Conservation (phyloP, 2,888 invertebrate genomes). For the Conistra vaccinii region DNA sequence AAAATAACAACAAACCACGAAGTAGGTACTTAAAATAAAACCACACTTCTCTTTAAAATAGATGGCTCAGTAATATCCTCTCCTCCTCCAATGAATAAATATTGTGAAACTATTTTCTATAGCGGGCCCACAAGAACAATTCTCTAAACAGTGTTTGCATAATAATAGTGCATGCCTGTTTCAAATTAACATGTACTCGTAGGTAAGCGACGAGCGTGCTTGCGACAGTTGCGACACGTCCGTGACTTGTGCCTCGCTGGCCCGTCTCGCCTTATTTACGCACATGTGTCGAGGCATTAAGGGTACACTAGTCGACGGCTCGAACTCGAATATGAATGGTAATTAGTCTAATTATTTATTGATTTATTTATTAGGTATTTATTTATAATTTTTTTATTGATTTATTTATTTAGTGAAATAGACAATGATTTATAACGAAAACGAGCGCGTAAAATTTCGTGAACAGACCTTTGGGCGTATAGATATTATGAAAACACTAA, state of each 20-base stretch:
- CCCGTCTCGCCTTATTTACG: slow-evolving; percentile 18
- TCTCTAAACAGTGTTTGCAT: slow-evolving; percentile 63
- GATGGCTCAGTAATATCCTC: slow-evolving; percentile 8
- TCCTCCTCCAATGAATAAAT: slow-evolving; percentile 18
- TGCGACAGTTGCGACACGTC: slow-evolving; percentile 55
- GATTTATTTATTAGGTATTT: no score
- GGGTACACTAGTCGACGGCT: no score
- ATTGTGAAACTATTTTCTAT: slow-evolving; percentile 33
- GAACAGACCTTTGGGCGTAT: no score
- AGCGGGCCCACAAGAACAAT: slow-evolving; percentile 9
- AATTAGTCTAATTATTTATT: no score
- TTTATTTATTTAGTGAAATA: no score
- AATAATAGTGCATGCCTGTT: slow-evolving; percentile 65
- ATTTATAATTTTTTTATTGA: no score
- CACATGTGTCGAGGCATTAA: slow-evolving; percentile 14
- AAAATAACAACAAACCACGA: no score
- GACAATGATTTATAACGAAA: no score
- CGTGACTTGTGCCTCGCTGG: slow-evolving; percentile 19
- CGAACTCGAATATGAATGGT: no score
- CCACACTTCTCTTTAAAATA: background rate
- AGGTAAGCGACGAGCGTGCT: slow-evolving; percentile 14
- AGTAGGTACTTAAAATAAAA: no score
- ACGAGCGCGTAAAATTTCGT: no score
- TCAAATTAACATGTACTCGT: slow-evolving; percentile 61
- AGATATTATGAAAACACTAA: no score